Percentiles rank a stretch among this genome's conserved stretches.
Conservation (phyloP, 2,888 invertebrate species). For the Hesperia comma region DNA sequence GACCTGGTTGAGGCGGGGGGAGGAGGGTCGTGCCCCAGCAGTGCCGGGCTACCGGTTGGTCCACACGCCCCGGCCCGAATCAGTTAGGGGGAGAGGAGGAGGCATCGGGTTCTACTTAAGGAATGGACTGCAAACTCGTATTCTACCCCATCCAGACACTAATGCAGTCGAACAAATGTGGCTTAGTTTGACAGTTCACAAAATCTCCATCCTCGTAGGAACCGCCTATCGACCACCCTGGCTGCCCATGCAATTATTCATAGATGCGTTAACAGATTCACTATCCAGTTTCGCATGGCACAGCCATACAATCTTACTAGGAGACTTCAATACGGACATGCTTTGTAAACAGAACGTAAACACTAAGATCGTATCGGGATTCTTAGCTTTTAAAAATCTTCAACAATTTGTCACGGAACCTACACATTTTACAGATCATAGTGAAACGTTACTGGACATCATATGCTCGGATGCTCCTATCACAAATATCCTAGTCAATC, state of each 20-base stretch:
- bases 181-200: not conserved
- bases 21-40: too few relatives aligned
- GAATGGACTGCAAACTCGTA: too few relatives aligned
- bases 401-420: too few relatives aligned
- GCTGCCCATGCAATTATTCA: not conserved
- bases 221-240: constrained; percentile 1
- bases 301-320: not conserved
- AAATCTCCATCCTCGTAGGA: not conserved
- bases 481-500: not conserved
- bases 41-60: too few relatives aligned
- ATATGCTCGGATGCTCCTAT: not conserved
- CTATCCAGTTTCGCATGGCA: not conserved
- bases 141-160: too few relatives aligned
- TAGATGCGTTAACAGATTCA: not conserved
- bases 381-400: not conserved
- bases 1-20: too few relatives aligned
- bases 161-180: too few relatives aligned
- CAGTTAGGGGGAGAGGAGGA: too few relatives aligned
- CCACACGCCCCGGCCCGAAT: too few relatives aligned
- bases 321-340: too few relatives aligned
- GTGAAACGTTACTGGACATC: not conserved
- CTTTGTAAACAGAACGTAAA: not conserved
- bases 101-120: too few relatives aligned
- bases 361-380: not conserved
- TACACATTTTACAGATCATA: too few relatives aligned